These are phyloP conservation scores for Lasioglossum marginatum DNA, from an alignment of 2,888 invertebrate genomes.

Conservation along the genomic window DNA sequence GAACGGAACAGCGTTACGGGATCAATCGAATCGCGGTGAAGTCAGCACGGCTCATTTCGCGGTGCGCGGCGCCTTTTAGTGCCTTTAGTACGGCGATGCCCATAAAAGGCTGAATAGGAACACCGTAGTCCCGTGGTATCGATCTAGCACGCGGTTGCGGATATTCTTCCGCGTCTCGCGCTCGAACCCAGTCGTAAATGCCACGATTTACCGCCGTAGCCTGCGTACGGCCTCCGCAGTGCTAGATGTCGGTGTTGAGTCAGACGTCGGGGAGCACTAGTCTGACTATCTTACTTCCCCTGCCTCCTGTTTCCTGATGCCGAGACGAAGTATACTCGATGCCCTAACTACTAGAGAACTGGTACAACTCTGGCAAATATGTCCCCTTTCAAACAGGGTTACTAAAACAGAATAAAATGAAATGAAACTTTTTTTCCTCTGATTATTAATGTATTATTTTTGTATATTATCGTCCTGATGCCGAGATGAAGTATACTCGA, in stretches of 20 bases:
- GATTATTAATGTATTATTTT: no score
- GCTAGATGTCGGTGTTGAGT: slow-evolving; percentile 40
- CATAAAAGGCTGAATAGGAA: slow-evolving; percentile 64
- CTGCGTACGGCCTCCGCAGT: slow-evolving; percentile 12
- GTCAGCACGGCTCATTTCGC: slow-evolving; percentile 42
- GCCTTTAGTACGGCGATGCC: slow-evolving; percentile 57
- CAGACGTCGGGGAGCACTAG: slow-evolving; percentile 33
- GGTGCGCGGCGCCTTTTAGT: slow-evolving; percentile 55
- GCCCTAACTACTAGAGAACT: not conserved
- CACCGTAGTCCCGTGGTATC: slow-evolving; percentile 58
- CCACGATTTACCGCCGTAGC: slow-evolving; percentile 31
- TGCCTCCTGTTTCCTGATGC: not conserved
- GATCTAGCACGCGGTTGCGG: slow-evolving; percentile 62
- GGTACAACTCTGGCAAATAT: not conserved
- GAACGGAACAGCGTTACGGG: slow-evolving; percentile 22
- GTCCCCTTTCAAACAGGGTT: not conserved
- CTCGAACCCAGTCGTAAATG: slow-evolving; percentile 52
- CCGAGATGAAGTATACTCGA: not conserved
- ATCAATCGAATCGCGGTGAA: slow-evolving; percentile 48
- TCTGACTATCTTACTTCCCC: not conserved
- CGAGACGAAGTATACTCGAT: not conserved
- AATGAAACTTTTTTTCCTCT: no score
- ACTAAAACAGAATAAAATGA: not conserved
- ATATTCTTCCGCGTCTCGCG: slow-evolving; percentile 66
- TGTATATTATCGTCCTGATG: not conserved